phyloP scores from a whole-genome alignment of 1,140 invertebrate genomes.

The Solenopsis invicta region DNA sequence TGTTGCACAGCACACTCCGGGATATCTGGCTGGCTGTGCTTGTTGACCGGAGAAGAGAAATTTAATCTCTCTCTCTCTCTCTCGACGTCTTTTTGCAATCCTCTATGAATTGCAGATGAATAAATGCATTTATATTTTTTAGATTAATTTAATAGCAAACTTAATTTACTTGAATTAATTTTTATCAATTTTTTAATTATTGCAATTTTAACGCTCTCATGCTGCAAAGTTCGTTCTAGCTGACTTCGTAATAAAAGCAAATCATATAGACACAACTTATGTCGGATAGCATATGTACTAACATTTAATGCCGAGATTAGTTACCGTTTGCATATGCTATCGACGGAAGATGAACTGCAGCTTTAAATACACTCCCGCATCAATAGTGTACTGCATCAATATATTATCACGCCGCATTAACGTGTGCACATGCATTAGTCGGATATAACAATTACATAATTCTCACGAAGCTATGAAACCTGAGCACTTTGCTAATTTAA shows the following conservation, averaged over 20 bases:
- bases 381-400: neutral
- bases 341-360: neutral
- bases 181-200: neutral
- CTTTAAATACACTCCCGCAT: conserved; percentile 7
- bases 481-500: conserved; percentile 3
- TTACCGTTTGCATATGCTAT: neutral
- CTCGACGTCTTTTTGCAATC: neutral
- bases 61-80: neutral
- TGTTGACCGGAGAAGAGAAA: neutral
- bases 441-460: conserved; percentile 12
- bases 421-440: neutral
- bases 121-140: neutral
- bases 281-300: neutral
- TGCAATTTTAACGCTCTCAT: neutral
- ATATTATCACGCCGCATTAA: conserved; percentile 5
- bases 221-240: neutral
- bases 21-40: conserved; percentile 15
- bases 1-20: neutral
- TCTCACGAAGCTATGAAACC: conserved; percentile 1
- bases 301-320: conserved; percentile 41
- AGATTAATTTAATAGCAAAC: neutral
- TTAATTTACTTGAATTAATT: conserved; percentile 1
- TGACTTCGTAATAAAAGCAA: conserved; percentile 29
- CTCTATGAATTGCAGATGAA: neutral
- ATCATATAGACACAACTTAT: conserved; percentile 18